Conservation (phyloP, 1,140 invertebrate species). For the Bemisia tabaci region DNA sequence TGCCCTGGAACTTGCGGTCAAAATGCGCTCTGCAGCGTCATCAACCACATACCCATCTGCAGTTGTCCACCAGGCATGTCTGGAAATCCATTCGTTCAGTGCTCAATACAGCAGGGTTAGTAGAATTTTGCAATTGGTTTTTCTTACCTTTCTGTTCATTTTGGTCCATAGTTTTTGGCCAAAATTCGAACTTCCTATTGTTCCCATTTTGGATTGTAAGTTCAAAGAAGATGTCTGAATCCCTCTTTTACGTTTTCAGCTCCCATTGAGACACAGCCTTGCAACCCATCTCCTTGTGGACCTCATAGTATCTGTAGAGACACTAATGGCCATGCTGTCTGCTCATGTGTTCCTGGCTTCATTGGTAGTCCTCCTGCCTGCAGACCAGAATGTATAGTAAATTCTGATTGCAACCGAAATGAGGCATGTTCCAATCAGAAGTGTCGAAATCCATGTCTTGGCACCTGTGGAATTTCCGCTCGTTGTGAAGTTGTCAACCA, state of each 20-base stretch:
- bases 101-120: constrained; percentile 27
- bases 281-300: constrained; percentile 52
- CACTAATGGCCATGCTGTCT: constrained; percentile 38
- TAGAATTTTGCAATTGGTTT: not conserved
- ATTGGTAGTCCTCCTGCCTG: constrained; percentile 55
- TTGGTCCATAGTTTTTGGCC: not conserved
- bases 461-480: constrained; percentile 49
- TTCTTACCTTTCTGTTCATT: not conserved
- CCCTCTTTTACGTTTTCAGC: too few relatives aligned
- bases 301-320: constrained; percentile 49
- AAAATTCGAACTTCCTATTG: not conserved
- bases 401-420: constrained; percentile 45
- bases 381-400: constrained; percentile 50
- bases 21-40: constrained; percentile 50
- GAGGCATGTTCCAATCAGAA: constrained; percentile 47
- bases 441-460: constrained; percentile 56
- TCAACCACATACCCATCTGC: constrained; percentile 49
- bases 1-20: constrained; percentile 61
- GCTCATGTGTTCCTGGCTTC: constrained; percentile 44
- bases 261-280: constrained; percentile 38
- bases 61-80: constrained; percentile 41
- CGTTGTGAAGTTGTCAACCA: constrained; percentile 49
- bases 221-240: too few relatives aligned
- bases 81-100: constrained; percentile 50
- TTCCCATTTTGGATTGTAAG: not conserved